Evolutionary conservation across 2,888 invertebrate species (phyloP), one percentile per base, ranked within the genome.

Genomic region (Coecobrya sp.): DNA sequence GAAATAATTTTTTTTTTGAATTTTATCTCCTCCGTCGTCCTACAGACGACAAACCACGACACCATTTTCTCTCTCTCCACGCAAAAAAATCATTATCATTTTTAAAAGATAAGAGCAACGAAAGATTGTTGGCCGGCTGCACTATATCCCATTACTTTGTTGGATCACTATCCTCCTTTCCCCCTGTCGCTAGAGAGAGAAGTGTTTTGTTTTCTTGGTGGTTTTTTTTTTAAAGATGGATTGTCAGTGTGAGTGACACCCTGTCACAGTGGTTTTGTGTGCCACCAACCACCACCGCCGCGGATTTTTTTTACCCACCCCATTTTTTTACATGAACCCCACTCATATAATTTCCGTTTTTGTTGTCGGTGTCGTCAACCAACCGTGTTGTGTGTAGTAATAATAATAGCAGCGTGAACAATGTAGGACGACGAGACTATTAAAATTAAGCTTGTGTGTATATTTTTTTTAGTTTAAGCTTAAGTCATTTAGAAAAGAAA

Each of bases 231-330:
- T 52, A 27, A 49, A 76, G 76, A 55, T 81, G 52, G 68, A 85
- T 85, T 85, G 65, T 68, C 65, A 65, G 65, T 85, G 42, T 85
- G 85, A 85, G 45, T 68, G 85, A 85, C 85, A 85, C 68, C 30
- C 19, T 81, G 81, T 81, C 81, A 55, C 55, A 81, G n/a, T 55
- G 55, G 59, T 1, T 76, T 79, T 70, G 79, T 76, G 25, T 22
- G 13, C 70, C 70, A 70, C 70, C 36, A 68, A 76, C 45, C 81
- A 81, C 81, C 81, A 59, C 7, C 59, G 30, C 81, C 55, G 19
- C n/a, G n/a, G n/a, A n/a, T n/a, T n/a, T n/a, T n/a, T n/a, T n/a
- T 30, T 11, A 55, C 30, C 3, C 55, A n/a, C 45, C 25, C 16
- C 55, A 27, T 52, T 2, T 27, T 27, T n/a, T n/a, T n/a, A 16